These are phyloP conservation scores for Semicossyphus pulcher DNA, from an alignment of 2,113 vertebrate species.

Conservation along the genomic window DNA sequence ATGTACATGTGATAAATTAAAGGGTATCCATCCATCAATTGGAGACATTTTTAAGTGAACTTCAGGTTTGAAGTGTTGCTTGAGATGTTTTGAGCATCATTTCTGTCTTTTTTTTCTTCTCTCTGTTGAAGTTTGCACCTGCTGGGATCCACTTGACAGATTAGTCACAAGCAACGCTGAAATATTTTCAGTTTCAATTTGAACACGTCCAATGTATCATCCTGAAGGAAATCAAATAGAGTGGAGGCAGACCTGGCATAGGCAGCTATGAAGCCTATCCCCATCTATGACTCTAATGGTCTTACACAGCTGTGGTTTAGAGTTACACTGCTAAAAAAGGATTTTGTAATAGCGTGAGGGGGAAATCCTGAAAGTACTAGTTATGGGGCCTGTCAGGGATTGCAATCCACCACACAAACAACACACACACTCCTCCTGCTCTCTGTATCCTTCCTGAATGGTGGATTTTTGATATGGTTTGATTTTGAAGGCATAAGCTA, in stretches of 20 bases:
- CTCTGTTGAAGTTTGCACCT: constrained; percentile 30
- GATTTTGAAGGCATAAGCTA: too few relatives aligned
- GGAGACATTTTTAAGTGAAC: constrained; percentile 46
- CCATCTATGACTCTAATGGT: constrained; percentile 23
- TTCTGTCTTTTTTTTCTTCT: constrained; percentile 27
- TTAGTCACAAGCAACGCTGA: constrained; percentile 47
- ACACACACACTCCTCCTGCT: too few relatives aligned
- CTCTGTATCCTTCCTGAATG: too few relatives aligned
- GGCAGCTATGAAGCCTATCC: constrained; percentile 37
- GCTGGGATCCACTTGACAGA: constrained; percentile 54
- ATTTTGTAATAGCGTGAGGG: too few relatives aligned
- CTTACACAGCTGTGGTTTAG: constrained; percentile 21
- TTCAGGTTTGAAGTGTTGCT: constrained; percentile 56
- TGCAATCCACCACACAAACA: too few relatives aligned
- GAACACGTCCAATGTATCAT: constrained; percentile 65
- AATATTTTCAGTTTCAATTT: constrained; percentile 67
- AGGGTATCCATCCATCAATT: constrained; percentile 48
- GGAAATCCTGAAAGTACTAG: too few relatives aligned
- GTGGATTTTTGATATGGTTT: too few relatives aligned
- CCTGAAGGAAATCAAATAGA: constrained; percentile 63
- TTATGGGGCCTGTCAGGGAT: too few relatives aligned
- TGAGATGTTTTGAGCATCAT: constrained; percentile 46
- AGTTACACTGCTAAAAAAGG: too few relatives aligned
- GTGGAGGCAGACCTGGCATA: constrained; percentile 34
- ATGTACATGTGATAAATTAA: constrained; percentile 57